Evolutionary conservation across 2,113 vertebrate genomes (phyloP).

Genomic region (Procavia capensis): DNA sequence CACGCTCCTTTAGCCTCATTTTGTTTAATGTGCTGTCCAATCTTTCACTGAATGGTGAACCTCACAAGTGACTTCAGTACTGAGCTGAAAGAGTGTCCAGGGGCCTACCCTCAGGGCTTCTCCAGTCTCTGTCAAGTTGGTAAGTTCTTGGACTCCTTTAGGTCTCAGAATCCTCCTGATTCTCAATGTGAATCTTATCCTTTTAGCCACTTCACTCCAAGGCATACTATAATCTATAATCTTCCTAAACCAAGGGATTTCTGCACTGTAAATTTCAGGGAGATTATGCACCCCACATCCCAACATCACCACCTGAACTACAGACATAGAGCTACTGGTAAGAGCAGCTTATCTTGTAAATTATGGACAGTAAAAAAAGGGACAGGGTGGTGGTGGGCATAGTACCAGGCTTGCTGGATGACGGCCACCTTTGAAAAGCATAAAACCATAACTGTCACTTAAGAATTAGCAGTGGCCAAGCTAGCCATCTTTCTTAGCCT

Average conservation of each 20-base stretch:
- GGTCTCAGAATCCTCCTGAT: not conserved
- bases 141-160: not conserved
- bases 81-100: too few relatives aligned
- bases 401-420: not conserved
- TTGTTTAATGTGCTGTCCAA: too few relatives aligned
- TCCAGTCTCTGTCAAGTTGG: too few relatives aligned
- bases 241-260: not conserved
- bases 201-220: not conserved
- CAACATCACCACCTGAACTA: not conserved
- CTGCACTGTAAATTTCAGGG: not conserved
- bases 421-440: constrained; percentile 8
- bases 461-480: not conserved
- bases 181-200: not conserved
- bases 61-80: too few relatives aligned
- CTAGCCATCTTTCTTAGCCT: not conserved
- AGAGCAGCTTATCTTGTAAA: not conserved
- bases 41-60: too few relatives aligned
- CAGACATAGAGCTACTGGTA: not conserved
- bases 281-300: not conserved
- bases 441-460: not conserved
- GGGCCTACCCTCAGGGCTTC: too few relatives aligned
- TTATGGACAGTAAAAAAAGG: not conserved
- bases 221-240: not conserved
- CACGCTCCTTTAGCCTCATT: too few relatives aligned
- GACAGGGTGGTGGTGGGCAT: not conserved